Evolutionary conservation across 2,113 vertebrate species (phyloP), one percentile per base, ranked within the genome.

Genomic region (Ploceus nigricollis): DNA sequence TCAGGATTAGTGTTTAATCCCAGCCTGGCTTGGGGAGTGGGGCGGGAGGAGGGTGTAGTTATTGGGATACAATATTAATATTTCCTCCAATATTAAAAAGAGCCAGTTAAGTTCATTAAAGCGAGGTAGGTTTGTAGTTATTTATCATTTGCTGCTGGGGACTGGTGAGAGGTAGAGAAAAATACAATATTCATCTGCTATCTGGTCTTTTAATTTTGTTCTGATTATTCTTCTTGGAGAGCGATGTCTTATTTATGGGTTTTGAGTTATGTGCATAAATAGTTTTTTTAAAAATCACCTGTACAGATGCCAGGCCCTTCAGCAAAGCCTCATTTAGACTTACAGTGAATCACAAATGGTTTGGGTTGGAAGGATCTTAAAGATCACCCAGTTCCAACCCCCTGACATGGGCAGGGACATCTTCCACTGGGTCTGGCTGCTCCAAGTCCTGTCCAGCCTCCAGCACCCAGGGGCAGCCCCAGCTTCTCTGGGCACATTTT

Each of bases 211-310:
- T 53, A 92, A 90, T 95, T 96, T 96, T 81, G 58, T 92, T 97
- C 86, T 57, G 47, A 30, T 91, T 84, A 72, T 58, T 86, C 75
- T 87, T 94, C 76, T 69, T 71, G 84, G 54, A 88, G 77, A 94
- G 79, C 53, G 70, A 80, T 94, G 45, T 95, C 97, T 98, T 96
- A 97, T 98, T 96, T 96, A 95, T 92, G 93, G 31, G 72, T 47
- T 16, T 39, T 3, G 39, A 92, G 78, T 91, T 82, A 80, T 8
- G n/a, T 16, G 37, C 90, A 76, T 95, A 96, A 96, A 96, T 88
- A 96, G 82, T 23, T 71, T 56, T n/a, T 13, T 4, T 2, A 57
- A 70, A 57, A 70, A 75, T 71, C 69, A 80, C 85, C 25, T 23
- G 35, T 87, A 25, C 24, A 81, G 73, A 54, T 89, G 76, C 82